Evolutionary conservation across 92 coral and sea anemone genomes (phyloP).

Genomic region (Galaxea fascicularis): DNA sequence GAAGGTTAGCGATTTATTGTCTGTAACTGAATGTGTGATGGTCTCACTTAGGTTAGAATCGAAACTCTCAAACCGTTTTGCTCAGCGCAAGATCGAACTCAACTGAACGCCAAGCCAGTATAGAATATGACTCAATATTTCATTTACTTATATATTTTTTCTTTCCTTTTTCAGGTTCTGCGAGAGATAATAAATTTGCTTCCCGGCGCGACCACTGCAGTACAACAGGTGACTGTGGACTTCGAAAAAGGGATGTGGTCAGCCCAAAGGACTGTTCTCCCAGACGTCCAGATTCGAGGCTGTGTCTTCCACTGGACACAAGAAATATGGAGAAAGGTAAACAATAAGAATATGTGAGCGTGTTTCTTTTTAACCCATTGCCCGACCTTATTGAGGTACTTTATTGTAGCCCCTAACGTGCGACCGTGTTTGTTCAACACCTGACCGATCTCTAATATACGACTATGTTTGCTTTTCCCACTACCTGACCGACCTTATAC

Average conservation of each 20-base stretch:
- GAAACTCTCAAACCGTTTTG: neutral
- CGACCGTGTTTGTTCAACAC: slow-evolving; percentile 14
- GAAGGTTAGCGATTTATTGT: slow-evolving; percentile 38
- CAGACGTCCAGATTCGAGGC: slow-evolving; percentile 22
- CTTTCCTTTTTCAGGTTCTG: slow-evolving; percentile 14
- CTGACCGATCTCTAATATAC: neutral
- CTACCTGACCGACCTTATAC: neutral
- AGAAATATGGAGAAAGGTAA: slow-evolving; percentile 57
- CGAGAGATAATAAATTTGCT: slow-evolving; percentile 17
- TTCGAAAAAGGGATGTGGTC: slow-evolving; percentile 17
- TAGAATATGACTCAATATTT: neutral
- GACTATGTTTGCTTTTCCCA: slow-evolving; percentile 4
- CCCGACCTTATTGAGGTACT: neutral
- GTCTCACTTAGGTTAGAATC: slow-evolving; percentile 8
- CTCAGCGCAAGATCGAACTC: neutral
- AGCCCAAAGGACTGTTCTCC: slow-evolving; percentile 33
- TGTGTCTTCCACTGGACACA: slow-evolving; percentile 68
- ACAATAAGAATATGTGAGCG: neutral
- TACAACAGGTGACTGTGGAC: slow-evolving; percentile 27
- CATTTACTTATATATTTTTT: slow-evolving; percentile 5
- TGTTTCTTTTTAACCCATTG: neutral
- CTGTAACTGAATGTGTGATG: slow-evolving; percentile 4
- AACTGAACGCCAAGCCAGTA: too few species aligned
- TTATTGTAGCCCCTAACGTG: neutral
- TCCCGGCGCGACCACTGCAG: slow-evolving; percentile 1